Conservation (phyloP, 2,888 invertebrate species). For the Cremastinae sp. region DNA sequence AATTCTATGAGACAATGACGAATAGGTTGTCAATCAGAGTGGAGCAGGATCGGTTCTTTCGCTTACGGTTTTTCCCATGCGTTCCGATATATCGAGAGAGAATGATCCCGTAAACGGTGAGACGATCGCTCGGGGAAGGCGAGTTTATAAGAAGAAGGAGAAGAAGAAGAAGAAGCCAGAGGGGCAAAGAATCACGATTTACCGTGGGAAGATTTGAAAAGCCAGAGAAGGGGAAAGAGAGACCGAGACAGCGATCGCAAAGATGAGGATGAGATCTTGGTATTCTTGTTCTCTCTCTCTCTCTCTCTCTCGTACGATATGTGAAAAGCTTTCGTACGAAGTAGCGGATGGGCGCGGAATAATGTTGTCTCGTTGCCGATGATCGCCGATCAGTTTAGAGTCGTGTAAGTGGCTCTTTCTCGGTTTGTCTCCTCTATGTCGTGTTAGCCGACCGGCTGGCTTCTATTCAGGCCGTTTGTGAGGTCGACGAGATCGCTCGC, state of each 20-base stretch:
- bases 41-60: constrained; percentile 2
- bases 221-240: constrained; percentile 36
- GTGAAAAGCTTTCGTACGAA: not conserved
- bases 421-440: constrained; percentile 54
- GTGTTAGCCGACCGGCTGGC: constrained; percentile 56
- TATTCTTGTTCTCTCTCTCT: not conserved
- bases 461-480: constrained; percentile 57
- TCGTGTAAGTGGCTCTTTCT: constrained; percentile 12
- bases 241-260: not conserved
- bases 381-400: not conserved
- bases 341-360: not conserved
- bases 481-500: constrained; percentile 20
- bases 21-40: constrained; percentile 22
- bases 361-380: not conserved
- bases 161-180: constrained; percentile 5
- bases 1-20: constrained; percentile 12
- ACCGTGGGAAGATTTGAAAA: constrained; percentile 54
- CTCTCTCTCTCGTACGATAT: not conserved
- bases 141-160: not conserved
- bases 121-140: constrained; percentile 16
- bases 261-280: constrained; percentile 2
- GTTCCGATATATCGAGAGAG: constrained; percentile 24
- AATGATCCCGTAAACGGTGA: constrained; percentile 47
- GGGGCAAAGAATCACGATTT: constrained; percentile 54
- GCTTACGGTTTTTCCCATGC: constrained; percentile 29